Conservation (phyloP, 2,888 invertebrate genomes). For the Dyspetes luteomarginatus region DNA sequence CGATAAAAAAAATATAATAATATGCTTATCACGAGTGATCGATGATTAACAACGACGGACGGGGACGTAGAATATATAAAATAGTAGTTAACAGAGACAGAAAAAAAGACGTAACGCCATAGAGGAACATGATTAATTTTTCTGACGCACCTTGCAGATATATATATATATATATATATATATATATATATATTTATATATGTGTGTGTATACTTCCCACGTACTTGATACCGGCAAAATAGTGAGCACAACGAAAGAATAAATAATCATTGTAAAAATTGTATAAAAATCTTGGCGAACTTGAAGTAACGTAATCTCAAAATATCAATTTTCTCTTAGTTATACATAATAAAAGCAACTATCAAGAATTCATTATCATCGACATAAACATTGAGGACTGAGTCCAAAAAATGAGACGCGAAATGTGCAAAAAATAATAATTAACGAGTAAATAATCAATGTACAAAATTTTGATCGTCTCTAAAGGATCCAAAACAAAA, state of each 20-base stretch:
- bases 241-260: conserved; percentile 46
- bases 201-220: conserved; percentile 23
- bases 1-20: conserved; percentile 24
- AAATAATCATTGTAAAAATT: conserved; percentile 56
- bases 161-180: conserved; percentile 17
- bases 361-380: neutral
- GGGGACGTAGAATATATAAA: conserved; percentile 52
- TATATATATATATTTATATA: conserved; percentile 10
- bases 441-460: neutral
- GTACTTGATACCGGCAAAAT: conserved; percentile 33
- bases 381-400: neutral
- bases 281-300: conserved; percentile 52
- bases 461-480: neutral
- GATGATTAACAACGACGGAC: conserved; percentile 58
- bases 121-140: conserved; percentile 57
- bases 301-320: conserved; percentile 27
- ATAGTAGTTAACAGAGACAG: conserved; percentile 42
- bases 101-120: conserved; percentile 50
- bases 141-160: conserved; percentile 27
- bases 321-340: neutral
- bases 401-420: neutral
- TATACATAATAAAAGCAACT: neutral
- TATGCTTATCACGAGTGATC: conserved; percentile 30
- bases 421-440: neutral
- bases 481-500: neutral